Evolutionary conservation across 2,888 invertebrate species (phyloP).

Genomic region (Griposia aprilina): DNA sequence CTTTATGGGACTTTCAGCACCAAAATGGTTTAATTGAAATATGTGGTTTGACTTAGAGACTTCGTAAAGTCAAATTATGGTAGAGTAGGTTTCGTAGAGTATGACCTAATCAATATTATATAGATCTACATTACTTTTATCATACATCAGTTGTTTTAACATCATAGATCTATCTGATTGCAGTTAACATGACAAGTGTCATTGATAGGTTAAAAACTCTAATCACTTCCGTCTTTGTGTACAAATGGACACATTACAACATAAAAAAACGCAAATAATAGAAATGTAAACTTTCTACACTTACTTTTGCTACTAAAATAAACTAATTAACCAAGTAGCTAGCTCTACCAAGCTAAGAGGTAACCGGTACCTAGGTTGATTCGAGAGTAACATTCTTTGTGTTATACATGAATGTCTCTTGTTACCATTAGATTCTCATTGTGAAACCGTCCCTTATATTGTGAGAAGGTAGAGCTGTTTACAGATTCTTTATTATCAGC

Average conservation of each 20-base stretch:
- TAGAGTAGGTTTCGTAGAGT: neutral
- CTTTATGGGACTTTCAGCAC: neutral
- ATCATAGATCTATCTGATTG: slow-evolving; percentile 40
- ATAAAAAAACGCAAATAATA: slow-evolving; percentile 1
- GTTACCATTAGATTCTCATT: neutral
- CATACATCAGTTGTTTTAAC: slow-evolving; percentile 40
- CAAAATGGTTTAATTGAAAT: neutral
- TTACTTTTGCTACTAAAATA: neutral
- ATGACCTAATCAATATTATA: slow-evolving; percentile 20
- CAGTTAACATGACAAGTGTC: slow-evolving; percentile 14
- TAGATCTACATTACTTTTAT: slow-evolving; percentile 45
- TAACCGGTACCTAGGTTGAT: slow-evolving; percentile 11
- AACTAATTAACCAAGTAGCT: neutral
- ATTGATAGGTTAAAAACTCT: slow-evolving; percentile 11
- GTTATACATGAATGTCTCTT: neutral
- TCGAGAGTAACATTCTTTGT: slow-evolving; percentile 11
- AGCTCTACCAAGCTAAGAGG: neutral
- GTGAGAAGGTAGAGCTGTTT: slow-evolving; percentile 1
- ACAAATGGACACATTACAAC: neutral
- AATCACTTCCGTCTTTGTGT: slow-evolving; percentile 46
- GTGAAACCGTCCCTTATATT: neutral
- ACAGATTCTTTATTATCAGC: neutral
- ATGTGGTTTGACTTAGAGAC: neutral
- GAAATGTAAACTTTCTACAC: neutral
- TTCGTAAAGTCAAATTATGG: neutral